Conservation (phyloP, 1,140 invertebrate species). For the Harlomillsia oculata region DNA sequence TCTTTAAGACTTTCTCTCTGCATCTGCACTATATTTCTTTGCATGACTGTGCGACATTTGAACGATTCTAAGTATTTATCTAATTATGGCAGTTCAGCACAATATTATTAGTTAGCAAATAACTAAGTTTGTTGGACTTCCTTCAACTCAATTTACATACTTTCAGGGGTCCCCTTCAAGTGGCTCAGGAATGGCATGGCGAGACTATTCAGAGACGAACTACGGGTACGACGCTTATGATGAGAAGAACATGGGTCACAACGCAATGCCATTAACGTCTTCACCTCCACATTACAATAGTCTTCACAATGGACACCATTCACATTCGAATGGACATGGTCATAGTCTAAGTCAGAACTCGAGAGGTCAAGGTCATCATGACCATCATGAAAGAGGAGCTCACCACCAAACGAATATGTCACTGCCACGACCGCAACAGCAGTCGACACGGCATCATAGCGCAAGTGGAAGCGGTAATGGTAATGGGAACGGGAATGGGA, state of each 20-base stretch:
- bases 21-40: no score
- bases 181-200: conserved; percentile 32
- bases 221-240: conserved; percentile 35
- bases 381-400: neutral
- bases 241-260: conserved; percentile 23
- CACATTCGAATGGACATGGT: conserved; percentile 35
- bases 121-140: neutral
- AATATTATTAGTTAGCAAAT: neutral
- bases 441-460: conserved; percentile 35
- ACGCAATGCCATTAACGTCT: conserved; percentile 24
- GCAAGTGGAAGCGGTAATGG: conserved; percentile 29
- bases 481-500: no score
- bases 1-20: neutral
- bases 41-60: no score
- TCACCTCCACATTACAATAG: conserved; percentile 1
- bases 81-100: neutral
- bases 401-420: conserved; percentile 11
- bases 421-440: conserved; percentile 20
- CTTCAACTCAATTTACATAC: neutral
- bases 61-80: no score
- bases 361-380: neutral
- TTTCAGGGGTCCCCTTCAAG: conserved; percentile 28
- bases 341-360: conserved; percentile 44
- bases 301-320: conserved; percentile 19
- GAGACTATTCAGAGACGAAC: conserved; percentile 34